These are phyloP conservation scores for Epizoanthus stellaris DNA, from an alignment of 92 coral and sea anemone species.

Conservation along the genomic window DNA sequence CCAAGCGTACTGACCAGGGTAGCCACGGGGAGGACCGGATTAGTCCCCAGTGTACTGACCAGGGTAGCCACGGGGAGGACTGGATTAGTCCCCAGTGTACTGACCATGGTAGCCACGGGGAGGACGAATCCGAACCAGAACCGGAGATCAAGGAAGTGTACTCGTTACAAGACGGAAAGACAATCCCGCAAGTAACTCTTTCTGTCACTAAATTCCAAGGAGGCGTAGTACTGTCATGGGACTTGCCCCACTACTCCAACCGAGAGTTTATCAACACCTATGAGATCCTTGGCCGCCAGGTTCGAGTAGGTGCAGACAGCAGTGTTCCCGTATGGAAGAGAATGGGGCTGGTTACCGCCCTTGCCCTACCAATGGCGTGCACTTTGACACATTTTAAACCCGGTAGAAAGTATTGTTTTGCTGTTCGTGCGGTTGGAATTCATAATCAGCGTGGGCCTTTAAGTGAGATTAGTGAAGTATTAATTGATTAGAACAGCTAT, in stretches of 20 bases:
- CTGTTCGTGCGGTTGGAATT: constrained; percentile 30
- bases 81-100: too few species aligned
- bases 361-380: constrained; percentile 32
- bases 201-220: constrained; percentile 19
- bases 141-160: constrained; percentile 34
- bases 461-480: constrained; percentile 23
- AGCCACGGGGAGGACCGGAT: background rate
- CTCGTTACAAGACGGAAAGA: background rate
- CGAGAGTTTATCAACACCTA: constrained; percentile 18
- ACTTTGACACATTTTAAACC: constrained; percentile 28
- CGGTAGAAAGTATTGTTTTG: constrained; percentile 17
- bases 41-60: too few species aligned
- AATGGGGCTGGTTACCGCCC: constrained; percentile 22
- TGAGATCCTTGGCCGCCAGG: constrained; percentile 33
- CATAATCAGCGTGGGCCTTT: constrained; percentile 28
- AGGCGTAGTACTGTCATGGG: constrained; percentile 24
- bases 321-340: constrained; percentile 16
- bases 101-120: background rate
- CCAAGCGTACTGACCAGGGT: too few species aligned
- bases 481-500: background rate
- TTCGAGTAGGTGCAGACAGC: background rate
- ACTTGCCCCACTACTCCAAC: background rate
- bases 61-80: background rate
- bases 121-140: constrained; percentile 7
- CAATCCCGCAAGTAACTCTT: constrained; percentile 11